Base-by-base conservation (phyloP, 2,113 vertebrate species). In the Tor tambroides region DNA sequence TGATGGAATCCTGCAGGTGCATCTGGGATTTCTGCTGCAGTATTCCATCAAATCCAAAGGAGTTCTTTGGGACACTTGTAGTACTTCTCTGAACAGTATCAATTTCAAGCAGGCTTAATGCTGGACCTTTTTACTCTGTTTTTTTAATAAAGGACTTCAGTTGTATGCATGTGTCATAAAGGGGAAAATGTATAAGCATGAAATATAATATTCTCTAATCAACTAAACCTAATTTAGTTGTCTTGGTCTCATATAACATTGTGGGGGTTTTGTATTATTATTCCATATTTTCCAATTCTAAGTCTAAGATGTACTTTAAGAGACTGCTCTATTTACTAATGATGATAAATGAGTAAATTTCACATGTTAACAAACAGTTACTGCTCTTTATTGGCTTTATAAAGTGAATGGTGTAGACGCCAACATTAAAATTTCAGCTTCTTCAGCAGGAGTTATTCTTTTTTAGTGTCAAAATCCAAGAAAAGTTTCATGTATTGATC, bases 11-110 rank as follows among this genome's bases (percentile, higher is more conserved):
- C 23, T 81, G 38, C 79, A 65, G 35, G 23, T 61, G 21, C 56
- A 80, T 81, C 54, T 28, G 38, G 61, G 26, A 82, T 67, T 82
- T 67, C 61, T 30, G 61, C 61, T 11, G 61, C 35, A 67, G 38
- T 43, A 30, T 65, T 82, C 38, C 15, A 41, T 82, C n/a, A 82
- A 82, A 82, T 67, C 15, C 41, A 43, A 67, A 82, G 38, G 56
- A 82, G 67, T 67, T 82, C 4, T 82, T 82, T 67, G 38, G 38
- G 38, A 67, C 23, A 67, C 79, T 41, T 63, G 17, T 59, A 56
- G 51, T 35, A 26, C 63, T 78, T 8, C 14, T 78, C 46, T 78
- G 26, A 78, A 54, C 26, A 54, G 3, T 49, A 54, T 78, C 46
- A 54, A 32, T 54, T 54, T 78, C 46, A 78, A 19, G 46, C 17